phyloP scores from a whole-genome alignment of 2,797 vertebrate species.

The Decapterus maruadsi region DNA sequence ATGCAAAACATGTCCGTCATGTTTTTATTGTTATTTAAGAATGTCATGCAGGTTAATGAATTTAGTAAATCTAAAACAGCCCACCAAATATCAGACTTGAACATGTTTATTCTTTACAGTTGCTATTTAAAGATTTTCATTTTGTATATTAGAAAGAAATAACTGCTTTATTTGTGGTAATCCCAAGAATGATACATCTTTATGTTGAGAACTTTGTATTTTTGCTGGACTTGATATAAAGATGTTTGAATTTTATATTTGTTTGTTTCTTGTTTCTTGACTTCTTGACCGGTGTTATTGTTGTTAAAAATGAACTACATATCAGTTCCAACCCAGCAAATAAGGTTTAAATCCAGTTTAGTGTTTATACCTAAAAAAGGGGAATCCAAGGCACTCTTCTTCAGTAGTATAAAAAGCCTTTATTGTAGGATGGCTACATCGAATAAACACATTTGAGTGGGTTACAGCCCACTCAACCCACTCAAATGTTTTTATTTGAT shows the following conservation, averaged over 20 bases:
- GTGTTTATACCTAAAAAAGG: too few relatives aligned
- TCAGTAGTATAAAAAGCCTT: too few relatives aligned
- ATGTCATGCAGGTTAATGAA: slow-evolving; percentile 65
- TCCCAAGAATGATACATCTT: slow-evolving; percentile 79
- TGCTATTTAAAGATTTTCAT: slow-evolving; percentile 86
- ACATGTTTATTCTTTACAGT: slow-evolving; percentile 83
- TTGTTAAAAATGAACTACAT: background rate
- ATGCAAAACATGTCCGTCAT: slow-evolving; percentile 74
- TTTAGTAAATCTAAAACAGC: slow-evolving; percentile 73
- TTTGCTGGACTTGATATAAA: slow-evolving; percentile 84
- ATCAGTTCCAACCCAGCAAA: background rate
- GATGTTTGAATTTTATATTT: slow-evolving; percentile 74
- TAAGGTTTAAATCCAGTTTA: too few relatives aligned
- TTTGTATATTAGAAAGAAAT: slow-evolving; percentile 85
- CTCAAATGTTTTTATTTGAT: too few relatives aligned
- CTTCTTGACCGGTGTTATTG: background rate
- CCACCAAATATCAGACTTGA: slow-evolving; percentile 85
- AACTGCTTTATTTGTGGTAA: slow-evolving; percentile 86
- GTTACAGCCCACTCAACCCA: too few relatives aligned
- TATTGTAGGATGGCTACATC: too few relatives aligned
- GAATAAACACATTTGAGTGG: too few relatives aligned
- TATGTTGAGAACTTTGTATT: slow-evolving; percentile 83
- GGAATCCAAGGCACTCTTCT: too few relatives aligned
- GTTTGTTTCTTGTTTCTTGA: slow-evolving; percentile 25
- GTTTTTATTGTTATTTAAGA: slow-evolving; percentile 86